Base-by-base conservation (phyloP, 1,140 invertebrate genomes). In the Aplysia californica region DNA sequence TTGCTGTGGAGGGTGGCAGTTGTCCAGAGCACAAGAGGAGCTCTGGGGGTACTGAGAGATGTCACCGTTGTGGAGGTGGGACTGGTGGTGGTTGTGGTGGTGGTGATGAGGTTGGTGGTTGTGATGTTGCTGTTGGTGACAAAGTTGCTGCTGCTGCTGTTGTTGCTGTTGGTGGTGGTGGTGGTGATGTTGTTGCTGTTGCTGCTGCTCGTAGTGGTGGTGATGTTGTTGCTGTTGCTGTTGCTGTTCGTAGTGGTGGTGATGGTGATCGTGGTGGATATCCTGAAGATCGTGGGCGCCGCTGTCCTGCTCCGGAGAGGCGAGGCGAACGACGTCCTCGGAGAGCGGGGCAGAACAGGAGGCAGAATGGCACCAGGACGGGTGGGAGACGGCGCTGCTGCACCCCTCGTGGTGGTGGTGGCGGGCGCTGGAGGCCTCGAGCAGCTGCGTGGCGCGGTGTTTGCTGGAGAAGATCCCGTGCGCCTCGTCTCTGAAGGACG, bases 401-500 rank as follows among this genome's bases (percentile, higher is more conserved):
- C n/a, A 50, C 29, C 26, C 50, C 26, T 50, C 59, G 66, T 29
- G 3, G 4, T 35, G 6, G 26, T 23, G 21, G 39, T 20, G 59
- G 6, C 36, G 21, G 31, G 31, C 50, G n/a, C n/a, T n/a, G 18
- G 33, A n/a, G 10, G 26, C 20, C 31, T 71, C 44, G 3, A 73
- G 38, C 2, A 75, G 39, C 39, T 75, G 72, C 29, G 38, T 75
- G 31, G 61, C 31, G 1, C 41, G 50, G 41, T 75, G 38, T 23
- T 50, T 75, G n/a, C 59, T 65, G 15, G 61, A 26, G 59, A 75
- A 75, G 21, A 75, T 75, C 21, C 72, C 72, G 36, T 75, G 36
- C n/a, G 72, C 72, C 36, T 75, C 72, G 15, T 55, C 72, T 23
- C 72, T 41, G 39, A 75, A 75, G 20, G 72, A 75, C 6, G 72